A percentile compares a stretch with the other conserved stretches of the same genome.
phyloP scores from a whole-genome alignment of 2,797 vertebrate genomes.

The Lepus townsendii region DNA sequence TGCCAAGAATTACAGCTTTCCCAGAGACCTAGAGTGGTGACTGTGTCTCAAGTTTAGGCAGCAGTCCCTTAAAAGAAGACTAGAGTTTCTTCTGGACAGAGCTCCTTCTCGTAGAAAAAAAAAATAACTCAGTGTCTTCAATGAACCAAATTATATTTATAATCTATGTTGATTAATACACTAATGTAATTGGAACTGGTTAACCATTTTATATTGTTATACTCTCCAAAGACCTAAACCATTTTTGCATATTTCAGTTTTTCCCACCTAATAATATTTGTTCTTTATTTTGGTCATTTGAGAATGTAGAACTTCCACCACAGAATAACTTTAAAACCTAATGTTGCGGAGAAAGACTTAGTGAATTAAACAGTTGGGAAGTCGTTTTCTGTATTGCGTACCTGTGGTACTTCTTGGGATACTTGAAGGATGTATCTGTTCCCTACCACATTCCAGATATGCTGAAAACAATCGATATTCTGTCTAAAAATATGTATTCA shows the following conservation, averaged over 20 bases:
- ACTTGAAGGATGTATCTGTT: conserved; percentile 39
- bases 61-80: neutral
- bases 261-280: neutral
- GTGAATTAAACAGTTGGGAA: neutral
- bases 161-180: neutral
- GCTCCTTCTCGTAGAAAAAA: neutral
- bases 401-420: neutral
- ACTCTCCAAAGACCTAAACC: neutral
- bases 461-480: neutral
- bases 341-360: neutral
- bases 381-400: neutral
- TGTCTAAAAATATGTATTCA: neutral
- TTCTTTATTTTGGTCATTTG: neutral
- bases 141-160: neutral
- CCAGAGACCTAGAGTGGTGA: neutral
- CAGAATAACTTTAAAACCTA: neutral
- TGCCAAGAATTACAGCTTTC: neutral
- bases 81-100: neutral
- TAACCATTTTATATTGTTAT: neutral
- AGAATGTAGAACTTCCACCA: neutral
- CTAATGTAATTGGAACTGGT: neutral
- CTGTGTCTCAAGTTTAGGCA: neutral
- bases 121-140: neutral
- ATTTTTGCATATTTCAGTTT: neutral
- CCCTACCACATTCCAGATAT: neutral